Conservation (phyloP, 2,113 vertebrate genomes). For the Rhinolophus ferrumequinum region DNA sequence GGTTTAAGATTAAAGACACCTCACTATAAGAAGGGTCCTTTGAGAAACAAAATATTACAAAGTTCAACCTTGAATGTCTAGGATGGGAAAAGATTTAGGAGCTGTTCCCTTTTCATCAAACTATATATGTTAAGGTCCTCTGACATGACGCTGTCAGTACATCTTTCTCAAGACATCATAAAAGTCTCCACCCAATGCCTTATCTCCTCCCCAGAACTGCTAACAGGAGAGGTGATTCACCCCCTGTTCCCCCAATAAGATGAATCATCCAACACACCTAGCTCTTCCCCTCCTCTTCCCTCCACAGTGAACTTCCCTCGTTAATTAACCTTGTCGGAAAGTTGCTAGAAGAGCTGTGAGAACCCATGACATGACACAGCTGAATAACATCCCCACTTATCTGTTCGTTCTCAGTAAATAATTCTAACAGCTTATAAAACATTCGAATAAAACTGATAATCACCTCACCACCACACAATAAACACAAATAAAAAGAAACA, state of each 20-base stretch:
- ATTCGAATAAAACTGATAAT: constrained; percentile 73
- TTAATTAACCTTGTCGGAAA: constrained; percentile 64
- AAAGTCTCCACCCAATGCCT: neutral
- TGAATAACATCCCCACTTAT: constrained; percentile 55
- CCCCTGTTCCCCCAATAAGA: neutral
- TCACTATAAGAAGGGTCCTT: neutral
- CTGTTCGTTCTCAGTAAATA: constrained; percentile 74
- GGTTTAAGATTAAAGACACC: neutral
- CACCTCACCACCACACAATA: constrained; percentile 68
- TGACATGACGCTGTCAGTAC: neutral
- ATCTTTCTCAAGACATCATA: neutral
- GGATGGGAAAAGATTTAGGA: neutral
- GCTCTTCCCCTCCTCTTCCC: neutral
- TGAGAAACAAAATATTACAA: constrained; percentile 29
- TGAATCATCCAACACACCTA: neutral
- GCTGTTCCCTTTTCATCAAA: neutral
- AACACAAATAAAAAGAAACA: constrained; percentile 77
- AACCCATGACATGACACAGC: constrained; percentile 43
- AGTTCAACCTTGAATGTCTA: neutral
- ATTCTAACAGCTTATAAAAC: constrained; percentile 75
- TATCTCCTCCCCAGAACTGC: neutral
- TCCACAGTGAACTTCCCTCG: neutral
- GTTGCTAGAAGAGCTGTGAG: constrained; percentile 55
- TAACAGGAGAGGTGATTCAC: neutral
- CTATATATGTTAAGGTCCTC: neutral